A percentile compares a stretch with the other conserved stretches of the same genome.
Evolutionary conservation across 2,113 vertebrate species (phyloP).

Genomic region (Stigmatopora nigra): DNA sequence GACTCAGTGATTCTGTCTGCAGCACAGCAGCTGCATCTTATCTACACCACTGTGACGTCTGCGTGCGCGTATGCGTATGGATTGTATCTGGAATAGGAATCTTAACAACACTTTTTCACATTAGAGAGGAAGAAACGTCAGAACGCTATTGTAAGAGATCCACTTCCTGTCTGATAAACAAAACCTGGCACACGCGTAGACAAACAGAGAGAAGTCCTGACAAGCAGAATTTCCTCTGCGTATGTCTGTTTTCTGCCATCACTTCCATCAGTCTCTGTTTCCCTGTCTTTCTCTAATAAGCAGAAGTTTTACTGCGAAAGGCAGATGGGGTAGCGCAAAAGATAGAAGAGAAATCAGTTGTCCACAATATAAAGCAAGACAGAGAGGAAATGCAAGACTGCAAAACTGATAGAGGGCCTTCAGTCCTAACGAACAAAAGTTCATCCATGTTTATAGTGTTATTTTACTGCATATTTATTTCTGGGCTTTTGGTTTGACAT

Average conservation of each 20-base stretch:
- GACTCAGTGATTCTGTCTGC: conserved; percentile 68
- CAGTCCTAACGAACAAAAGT: not conserved
- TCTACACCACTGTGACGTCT: conserved; percentile 63
- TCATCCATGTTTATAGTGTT: too few species aligned
- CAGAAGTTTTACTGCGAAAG: conserved; percentile 36
- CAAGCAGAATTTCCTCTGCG: conserved; percentile 53
- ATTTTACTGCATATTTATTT: not conserved
- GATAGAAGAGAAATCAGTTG: conserved; percentile 31
- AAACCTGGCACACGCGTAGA: conserved; percentile 30
- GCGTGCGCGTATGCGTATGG: conserved; percentile 25
- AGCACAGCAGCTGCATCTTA: conserved; percentile 67
- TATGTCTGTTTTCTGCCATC: conserved; percentile 38
- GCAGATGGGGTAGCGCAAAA: conserved; percentile 34
- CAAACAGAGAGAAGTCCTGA: conserved; percentile 49
- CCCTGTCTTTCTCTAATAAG: conserved; percentile 49
- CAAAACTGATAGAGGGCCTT: conserved; percentile 11
- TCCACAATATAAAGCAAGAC: conserved; percentile 27
- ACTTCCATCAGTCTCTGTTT: conserved; percentile 42
- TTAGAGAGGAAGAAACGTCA: conserved; percentile 60
- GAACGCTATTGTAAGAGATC: conserved; percentile 70
- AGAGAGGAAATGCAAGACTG: conserved; percentile 19
- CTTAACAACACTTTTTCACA: conserved; percentile 66
- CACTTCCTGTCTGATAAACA: conserved; percentile 71
- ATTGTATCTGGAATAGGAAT: conserved; percentile 65
- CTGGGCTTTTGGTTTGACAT: not conserved